phyloP scores from a whole-genome alignment of 2,888 invertebrate genomes.

The Drosophila recens region DNA sequence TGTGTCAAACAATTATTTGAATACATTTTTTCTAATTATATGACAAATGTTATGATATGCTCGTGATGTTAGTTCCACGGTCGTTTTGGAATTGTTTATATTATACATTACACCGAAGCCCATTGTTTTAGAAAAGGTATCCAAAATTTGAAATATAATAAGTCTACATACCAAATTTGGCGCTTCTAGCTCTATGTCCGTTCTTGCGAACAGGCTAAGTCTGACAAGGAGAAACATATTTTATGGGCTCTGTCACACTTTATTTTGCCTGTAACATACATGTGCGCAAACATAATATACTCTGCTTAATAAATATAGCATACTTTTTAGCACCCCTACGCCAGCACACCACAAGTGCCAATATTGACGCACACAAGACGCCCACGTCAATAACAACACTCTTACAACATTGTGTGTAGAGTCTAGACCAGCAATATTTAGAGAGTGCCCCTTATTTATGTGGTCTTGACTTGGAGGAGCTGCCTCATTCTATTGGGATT shows the following conservation, averaged over 20 bases:
- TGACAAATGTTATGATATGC: no score
- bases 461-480: constrained; percentile 38
- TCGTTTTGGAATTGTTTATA: no score
- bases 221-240: neutral
- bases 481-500: neutral
- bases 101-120: no score
- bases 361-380: constrained; percentile 50
- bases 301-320: neutral
- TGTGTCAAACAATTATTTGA: no score
- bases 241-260: neutral
- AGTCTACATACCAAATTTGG: no score
- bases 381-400: constrained; percentile 30
- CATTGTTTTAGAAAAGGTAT: no score
- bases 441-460: constrained; percentile 34
- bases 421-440: constrained; percentile 26
- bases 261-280: neutral
- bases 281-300: neutral
- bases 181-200: no score
- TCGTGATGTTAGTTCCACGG: no score
- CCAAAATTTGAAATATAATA: no score
- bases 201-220: no score
- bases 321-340: neutral
- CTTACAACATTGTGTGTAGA: constrained; percentile 9
- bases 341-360: constrained; percentile 13
- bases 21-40: no score